A percentile compares a stretch with the other conserved stretches of the same genome.
Evolutionary conservation across 2,888 invertebrate species (phyloP).

Genomic region (Desoria tigrina): DNA sequence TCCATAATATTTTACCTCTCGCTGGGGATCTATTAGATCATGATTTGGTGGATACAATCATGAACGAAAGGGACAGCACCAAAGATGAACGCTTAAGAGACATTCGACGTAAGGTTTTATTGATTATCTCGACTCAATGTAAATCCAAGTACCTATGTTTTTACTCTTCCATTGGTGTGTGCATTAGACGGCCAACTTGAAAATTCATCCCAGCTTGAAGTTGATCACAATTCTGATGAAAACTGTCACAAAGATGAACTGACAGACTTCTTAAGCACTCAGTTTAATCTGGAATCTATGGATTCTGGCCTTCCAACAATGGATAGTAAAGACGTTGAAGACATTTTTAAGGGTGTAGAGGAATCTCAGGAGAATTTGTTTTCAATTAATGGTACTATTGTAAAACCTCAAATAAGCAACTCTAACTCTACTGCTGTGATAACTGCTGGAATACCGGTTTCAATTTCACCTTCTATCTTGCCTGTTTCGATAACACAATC

Average conservation of each 20-base stretch:
- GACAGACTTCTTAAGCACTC: slow-evolving; percentile 66
- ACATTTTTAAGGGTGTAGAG: slow-evolving; percentile 87
- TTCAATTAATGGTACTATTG: slow-evolving; percentile 61
- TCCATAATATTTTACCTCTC: slow-evolving; percentile 65
- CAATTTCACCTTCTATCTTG: slow-evolving; percentile 31
- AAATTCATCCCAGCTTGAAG: not conserved
- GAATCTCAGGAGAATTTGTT: slow-evolving; percentile 68
- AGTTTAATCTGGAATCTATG: slow-evolving; percentile 75
- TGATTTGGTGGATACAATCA: slow-evolving; percentile 68
- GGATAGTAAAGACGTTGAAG: slow-evolving; percentile 87
- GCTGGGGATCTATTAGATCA: slow-evolving; percentile 68
- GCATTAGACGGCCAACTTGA: slow-evolving; percentile 11
- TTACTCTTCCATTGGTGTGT: no score
- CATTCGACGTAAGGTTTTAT: slow-evolving; percentile 57
- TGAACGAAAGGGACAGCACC: slow-evolving; percentile 64
- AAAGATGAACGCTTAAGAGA: slow-evolving; percentile 62
- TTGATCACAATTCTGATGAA: slow-evolving; percentile 9
- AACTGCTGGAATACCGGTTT: slow-evolving; percentile 57
- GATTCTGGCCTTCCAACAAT: slow-evolving; percentile 72
- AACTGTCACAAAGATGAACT: slow-evolving; percentile 69
- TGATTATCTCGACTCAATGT: not conserved
- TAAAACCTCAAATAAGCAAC: slow-evolving; percentile 7
- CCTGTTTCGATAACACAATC: slow-evolving; percentile 8
- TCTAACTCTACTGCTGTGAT: slow-evolving; percentile 54
- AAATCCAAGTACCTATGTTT: no score